These are phyloP conservation scores for Hyles euphorbiae DNA, from an alignment of 1,140 invertebrate genomes.

Conservation along the genomic window DNA sequence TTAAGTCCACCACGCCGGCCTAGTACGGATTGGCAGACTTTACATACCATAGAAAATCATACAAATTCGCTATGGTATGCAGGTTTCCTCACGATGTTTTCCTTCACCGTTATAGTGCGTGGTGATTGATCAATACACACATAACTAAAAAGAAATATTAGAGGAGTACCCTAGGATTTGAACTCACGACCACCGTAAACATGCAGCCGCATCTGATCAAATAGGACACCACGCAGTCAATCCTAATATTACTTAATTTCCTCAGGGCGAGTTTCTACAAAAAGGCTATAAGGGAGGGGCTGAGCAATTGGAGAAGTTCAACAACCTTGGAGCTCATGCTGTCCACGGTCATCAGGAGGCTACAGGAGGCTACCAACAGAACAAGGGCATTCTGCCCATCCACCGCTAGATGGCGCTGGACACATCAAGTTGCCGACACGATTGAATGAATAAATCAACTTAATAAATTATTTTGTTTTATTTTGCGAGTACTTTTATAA, in stretches of 20 bases:
- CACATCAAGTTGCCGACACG: neutral
- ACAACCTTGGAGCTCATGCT: slow-evolving; percentile 76
- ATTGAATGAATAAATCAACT: neutral
- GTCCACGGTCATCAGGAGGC: slow-evolving; percentile 77
- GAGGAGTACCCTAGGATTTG: too few relatives aligned
- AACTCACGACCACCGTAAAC: too few relatives aligned
- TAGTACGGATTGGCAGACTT: too few relatives aligned
- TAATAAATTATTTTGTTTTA: slow-evolving; percentile 7
- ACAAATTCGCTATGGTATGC: too few relatives aligned
- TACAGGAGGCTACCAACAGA: slow-evolving; percentile 67
- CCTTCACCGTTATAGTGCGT: too few relatives aligned
- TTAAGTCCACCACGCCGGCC: too few relatives aligned
- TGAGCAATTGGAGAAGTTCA: slow-evolving; percentile 74
- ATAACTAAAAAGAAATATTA: too few relatives aligned
- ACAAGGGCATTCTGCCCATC: slow-evolving; percentile 69
- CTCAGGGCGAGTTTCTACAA: slow-evolving; percentile 75
- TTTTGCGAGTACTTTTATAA: neutral
- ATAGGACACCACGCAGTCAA: too few relatives aligned
- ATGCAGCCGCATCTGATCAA: too few relatives aligned
- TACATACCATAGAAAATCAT: too few relatives aligned
- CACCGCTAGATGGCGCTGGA: slow-evolving; percentile 16
- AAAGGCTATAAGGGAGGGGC: slow-evolving; percentile 75
- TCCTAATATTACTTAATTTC: slow-evolving; percentile 8
- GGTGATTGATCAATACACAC: too few relatives aligned
- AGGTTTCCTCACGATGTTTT: too few relatives aligned